Evolutionary conservation across 2,113 vertebrate genomes (phyloP).

Genomic region (Podocnemis expansa): DNA sequence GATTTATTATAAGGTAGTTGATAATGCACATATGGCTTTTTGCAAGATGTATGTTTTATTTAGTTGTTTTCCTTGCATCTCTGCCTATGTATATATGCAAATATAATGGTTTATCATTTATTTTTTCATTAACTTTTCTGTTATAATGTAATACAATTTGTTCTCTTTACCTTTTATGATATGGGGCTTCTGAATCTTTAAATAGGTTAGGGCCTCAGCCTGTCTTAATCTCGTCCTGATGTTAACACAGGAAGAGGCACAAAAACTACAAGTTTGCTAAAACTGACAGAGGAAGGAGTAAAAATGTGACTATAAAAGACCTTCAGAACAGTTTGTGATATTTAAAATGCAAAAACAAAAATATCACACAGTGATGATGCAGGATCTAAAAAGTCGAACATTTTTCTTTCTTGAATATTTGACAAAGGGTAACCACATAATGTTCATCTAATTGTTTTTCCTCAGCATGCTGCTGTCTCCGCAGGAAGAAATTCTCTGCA

Average conservation of each 20-base stretch:
- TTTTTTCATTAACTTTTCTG: too few relatives aligned
- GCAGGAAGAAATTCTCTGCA: neutral
- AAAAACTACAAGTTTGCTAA: neutral
- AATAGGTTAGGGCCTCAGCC: too few relatives aligned
- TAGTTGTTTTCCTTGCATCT: too few relatives aligned
- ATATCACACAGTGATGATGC: neutral
- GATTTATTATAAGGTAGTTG: too few relatives aligned
- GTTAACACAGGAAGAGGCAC: neutral
- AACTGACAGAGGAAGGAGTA: neutral
- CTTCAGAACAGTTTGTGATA: neutral
- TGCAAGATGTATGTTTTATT: too few relatives aligned
- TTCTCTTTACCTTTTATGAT: too few relatives aligned
- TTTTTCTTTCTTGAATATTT: neutral
- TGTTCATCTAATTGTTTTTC: neutral
- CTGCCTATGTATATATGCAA: too few relatives aligned
- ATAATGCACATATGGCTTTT: too few relatives aligned
- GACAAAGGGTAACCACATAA: neutral
- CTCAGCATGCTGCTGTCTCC: neutral
- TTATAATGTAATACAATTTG: too few relatives aligned
- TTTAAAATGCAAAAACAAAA: neutral
- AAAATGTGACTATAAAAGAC: neutral
- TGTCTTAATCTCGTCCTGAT: too few relatives aligned
- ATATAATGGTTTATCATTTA: too few relatives aligned
- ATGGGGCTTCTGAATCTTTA: too few relatives aligned
- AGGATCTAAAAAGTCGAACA: neutral